phyloP scores from a whole-genome alignment of 2,113 vertebrate species.

The Bubo scandiacus region DNA sequence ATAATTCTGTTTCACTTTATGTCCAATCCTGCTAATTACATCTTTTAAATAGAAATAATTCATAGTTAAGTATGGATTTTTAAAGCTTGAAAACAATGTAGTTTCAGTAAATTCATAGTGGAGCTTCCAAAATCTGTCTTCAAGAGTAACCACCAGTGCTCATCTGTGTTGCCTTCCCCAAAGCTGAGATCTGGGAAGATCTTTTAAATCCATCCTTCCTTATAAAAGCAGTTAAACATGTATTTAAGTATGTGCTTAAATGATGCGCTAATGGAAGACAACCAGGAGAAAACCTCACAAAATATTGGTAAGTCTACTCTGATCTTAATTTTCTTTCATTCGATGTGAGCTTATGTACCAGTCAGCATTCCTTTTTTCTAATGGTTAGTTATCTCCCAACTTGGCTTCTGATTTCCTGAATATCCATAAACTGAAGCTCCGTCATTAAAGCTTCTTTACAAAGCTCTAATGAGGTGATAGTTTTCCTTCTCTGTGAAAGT shows the following conservation, averaged over 20 bases:
- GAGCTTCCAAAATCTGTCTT: background rate
- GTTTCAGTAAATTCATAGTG: background rate
- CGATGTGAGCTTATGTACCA: background rate
- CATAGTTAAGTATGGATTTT: slow-evolving; percentile 16
- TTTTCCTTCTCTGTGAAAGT: slow-evolving; percentile 18
- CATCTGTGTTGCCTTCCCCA: background rate
- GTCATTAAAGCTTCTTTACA: background rate
- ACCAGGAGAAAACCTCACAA: background rate
- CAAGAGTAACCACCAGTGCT: background rate
- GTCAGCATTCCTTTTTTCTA: background rate
- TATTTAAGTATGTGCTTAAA: background rate
- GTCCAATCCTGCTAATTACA: slow-evolving; percentile 35
- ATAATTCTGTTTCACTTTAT: slow-evolving; percentile 5
- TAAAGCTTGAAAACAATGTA: slow-evolving; percentile 4
- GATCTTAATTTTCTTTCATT: background rate
- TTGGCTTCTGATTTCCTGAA: background rate
- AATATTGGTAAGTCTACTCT: background rate
- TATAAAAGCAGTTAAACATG: background rate
- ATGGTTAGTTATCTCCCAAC: background rate
- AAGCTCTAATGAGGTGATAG: background rate
- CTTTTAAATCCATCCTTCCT: background rate
- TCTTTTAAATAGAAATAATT: slow-evolving; percentile 18
- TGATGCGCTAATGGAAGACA: background rate
- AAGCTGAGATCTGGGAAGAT: background rate
- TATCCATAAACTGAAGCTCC: background rate